phyloP scores from a whole-genome alignment of 2,888 invertebrate genomes.

The Epirrhoe tristata region DNA sequence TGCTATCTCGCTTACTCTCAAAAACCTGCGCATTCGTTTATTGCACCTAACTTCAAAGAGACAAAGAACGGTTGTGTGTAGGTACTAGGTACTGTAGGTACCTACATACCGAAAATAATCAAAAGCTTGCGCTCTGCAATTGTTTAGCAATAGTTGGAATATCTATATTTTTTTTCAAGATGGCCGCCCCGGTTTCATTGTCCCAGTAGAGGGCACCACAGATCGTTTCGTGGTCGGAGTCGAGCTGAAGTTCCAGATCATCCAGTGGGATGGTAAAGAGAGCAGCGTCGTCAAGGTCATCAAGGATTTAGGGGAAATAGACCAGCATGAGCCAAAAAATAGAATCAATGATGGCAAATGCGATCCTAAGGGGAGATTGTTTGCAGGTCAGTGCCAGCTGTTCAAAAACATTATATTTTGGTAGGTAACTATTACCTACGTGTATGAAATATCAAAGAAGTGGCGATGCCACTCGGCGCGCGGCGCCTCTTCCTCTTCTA shows the following conservation, averaged over 20 bases:
- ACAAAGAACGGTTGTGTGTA: too few species aligned
- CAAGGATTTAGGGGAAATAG: conserved; percentile 83
- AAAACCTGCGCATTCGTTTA: too few species aligned
- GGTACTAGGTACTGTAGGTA: too few species aligned
- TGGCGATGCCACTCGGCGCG: too few species aligned
- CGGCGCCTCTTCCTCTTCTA: too few species aligned
- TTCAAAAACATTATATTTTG: neutral
- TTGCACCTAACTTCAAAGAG: too few species aligned
- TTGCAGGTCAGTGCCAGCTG: conserved; percentile 85
- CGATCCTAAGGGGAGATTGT: conserved; percentile 90
- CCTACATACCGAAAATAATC: too few species aligned
- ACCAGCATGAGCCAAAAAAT: conserved; percentile 82
- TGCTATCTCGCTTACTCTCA: too few species aligned
- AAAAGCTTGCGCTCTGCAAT: too few species aligned
- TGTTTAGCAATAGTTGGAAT: too few species aligned
- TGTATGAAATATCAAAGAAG: too few species aligned
- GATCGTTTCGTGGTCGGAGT: conserved; percentile 88
- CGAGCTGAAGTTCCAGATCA: conserved; percentile 84
- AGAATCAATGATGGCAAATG: conserved; percentile 92
- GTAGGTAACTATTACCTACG: too few species aligned
- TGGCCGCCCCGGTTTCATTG: conserved; percentile 82
- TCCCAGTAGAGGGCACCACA: conserved; percentile 86
- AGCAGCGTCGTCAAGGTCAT: conserved; percentile 74
- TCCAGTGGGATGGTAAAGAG: conserved; percentile 88
- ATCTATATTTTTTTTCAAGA: conserved; percentile 54